Evolutionary conservation across 2,113 vertebrate species (phyloP).

Genomic region (Apaloderma vittatum): DNA sequence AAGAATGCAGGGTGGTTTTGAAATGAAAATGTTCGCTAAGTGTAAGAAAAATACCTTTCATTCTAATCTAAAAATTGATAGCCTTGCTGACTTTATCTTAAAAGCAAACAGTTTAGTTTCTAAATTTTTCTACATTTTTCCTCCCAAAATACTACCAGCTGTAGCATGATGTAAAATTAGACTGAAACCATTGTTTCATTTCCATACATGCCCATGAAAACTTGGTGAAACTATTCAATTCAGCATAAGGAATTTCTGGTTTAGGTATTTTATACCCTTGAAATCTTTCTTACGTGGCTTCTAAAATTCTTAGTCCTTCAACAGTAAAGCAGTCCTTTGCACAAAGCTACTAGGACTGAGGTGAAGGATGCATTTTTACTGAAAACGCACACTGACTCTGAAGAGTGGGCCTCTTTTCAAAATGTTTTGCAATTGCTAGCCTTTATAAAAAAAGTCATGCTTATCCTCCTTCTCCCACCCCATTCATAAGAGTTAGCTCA

Average conservation of each 20-base stretch:
- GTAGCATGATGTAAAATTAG: background rate
- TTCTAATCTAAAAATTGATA: background rate
- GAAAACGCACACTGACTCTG: background rate
- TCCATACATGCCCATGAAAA: background rate
- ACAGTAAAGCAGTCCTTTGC: background rate
- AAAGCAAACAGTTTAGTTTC: background rate
- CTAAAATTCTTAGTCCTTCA: background rate
- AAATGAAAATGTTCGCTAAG: background rate
- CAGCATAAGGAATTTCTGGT: background rate
- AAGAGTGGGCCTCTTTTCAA: background rate
- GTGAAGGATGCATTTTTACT: background rate
- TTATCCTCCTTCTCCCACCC: background rate
- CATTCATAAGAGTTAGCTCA: background rate
- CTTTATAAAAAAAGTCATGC: too few species aligned
- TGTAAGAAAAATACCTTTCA: background rate
- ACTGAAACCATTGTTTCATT: background rate
- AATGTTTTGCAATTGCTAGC: background rate
- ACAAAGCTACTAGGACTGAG: background rate
- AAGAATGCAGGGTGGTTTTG: background rate
- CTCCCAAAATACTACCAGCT: background rate
- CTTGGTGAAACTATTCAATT: background rate
- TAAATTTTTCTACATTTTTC: background rate
- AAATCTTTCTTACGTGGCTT: background rate
- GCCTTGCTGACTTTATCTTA: background rate
- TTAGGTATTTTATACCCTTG: background rate